Percentiles rank a stretch among this genome's conserved stretches.
These are phyloP conservation scores for Xenops minutus DNA, from an alignment of 2,797 vertebrate genomes.

Conservation along the genomic window DNA sequence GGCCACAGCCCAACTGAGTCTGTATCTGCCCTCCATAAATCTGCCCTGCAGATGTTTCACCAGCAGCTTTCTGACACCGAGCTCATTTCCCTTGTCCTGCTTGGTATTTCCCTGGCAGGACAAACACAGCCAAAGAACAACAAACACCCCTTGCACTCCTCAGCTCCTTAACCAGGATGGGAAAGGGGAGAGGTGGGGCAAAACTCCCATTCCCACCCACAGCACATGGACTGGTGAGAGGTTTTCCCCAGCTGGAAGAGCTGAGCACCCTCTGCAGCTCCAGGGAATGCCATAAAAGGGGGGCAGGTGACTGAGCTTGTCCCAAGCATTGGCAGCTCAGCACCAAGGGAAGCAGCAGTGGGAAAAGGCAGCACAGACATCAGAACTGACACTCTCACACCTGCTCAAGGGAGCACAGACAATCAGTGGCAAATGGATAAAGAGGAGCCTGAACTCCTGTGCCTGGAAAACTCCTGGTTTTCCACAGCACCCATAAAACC, in stretches of 20 bases:
- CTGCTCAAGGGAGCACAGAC: not conserved
- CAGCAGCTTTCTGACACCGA: not conserved
- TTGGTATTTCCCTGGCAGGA: not conserved
- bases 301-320: not conserved
- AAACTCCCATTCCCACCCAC: not conserved
- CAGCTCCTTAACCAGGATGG: not conserved
- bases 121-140: accelerated
- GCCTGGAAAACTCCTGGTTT: not conserved
- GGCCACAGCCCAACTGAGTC: not conserved
- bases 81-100: not conserved
- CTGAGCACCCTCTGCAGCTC: not conserved
- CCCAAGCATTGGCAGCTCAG: not conserved
- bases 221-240: not conserved
- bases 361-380: not conserved
- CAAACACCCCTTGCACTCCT: not conserved
- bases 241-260: not conserved
- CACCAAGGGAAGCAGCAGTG: not conserved
- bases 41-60: not conserved
- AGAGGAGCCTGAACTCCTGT: not conserved
- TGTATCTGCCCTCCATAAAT: not conserved
- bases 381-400: not conserved
- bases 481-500: not conserved
- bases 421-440: not conserved
- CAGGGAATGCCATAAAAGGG: not conserved
- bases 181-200: not conserved